Evolutionary conservation across 1,140 invertebrate genomes (phyloP).

Genomic region (Rhopalosiphum maidis): DNA sequence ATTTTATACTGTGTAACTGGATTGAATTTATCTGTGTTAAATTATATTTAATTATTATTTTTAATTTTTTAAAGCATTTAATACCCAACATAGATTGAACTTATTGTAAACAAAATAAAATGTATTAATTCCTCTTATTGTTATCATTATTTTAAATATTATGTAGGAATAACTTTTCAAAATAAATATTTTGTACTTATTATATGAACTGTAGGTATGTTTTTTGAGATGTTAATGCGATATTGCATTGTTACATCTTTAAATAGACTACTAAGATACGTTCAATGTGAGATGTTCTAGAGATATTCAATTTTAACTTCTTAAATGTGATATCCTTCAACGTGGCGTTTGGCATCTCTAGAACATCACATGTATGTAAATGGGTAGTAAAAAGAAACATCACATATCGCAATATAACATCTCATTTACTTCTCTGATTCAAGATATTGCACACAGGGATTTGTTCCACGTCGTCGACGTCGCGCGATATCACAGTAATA

Average conservation of each 20-base stretch:
- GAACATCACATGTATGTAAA: neutral
- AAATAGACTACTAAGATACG: neutral
- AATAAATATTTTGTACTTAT: no score
- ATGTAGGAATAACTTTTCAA: no score
- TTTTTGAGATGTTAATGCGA: neutral
- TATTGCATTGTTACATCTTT: neutral
- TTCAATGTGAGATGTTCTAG: neutral
- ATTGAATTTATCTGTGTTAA: no score
- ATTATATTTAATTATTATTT: no score
- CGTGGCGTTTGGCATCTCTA: neutral
- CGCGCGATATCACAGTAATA: neutral
- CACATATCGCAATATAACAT: neutral
- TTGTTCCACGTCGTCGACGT: neutral
- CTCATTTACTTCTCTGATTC: neutral
- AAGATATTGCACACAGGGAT: neutral
- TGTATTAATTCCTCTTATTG: no score
- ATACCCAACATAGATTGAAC: no score
- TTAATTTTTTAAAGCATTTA: no score
- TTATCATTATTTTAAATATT: no score
- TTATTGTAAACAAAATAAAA: no score
- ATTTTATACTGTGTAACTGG: no score
- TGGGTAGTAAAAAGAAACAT: constrained; percentile 1
- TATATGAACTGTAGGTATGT: neutral
- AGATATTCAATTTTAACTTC: neutral
- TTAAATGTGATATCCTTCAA: neutral